Conservation (phyloP, 2,113 vertebrate genomes). For the Chrysochloris asiatica region DNA sequence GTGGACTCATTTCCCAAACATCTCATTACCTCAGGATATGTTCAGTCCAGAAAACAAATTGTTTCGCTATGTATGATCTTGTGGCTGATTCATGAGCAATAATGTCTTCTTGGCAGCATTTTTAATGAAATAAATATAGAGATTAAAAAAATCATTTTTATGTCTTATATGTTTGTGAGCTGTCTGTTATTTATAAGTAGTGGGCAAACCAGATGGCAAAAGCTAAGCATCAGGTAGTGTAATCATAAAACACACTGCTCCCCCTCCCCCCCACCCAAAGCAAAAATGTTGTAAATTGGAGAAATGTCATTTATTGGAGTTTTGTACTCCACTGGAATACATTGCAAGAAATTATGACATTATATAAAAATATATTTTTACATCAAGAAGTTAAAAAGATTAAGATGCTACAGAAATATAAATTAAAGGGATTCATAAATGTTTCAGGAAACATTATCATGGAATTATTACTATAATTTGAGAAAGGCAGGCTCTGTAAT, state of each 20-base stretch:
- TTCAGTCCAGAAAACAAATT: conserved; percentile 64
- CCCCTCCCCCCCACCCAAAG: neutral
- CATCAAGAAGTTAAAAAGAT: conserved; percentile 65
- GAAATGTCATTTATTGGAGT: conserved; percentile 61
- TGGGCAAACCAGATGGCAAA: conserved; percentile 79
- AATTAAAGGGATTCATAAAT: conserved; percentile 73
- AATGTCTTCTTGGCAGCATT: conserved; percentile 69
- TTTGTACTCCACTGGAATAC: conserved; percentile 52
- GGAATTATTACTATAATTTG: conserved; percentile 63
- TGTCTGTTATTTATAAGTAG: conserved; percentile 63
- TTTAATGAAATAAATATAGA: conserved; percentile 54
- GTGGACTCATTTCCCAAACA: neutral
- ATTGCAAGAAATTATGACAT: conserved; percentile 44
- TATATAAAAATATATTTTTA: conserved; percentile 53
- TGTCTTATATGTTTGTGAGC: conserved; percentile 69
- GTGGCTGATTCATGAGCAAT: conserved; percentile 73
- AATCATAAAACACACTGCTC: conserved; percentile 70
- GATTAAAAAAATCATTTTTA: conserved; percentile 80
- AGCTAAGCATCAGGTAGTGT: conserved; percentile 70
- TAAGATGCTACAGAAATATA: conserved; percentile 49
- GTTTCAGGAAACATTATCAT: conserved; percentile 58
- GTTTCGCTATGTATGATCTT: conserved; percentile 5
- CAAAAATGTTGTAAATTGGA: conserved; percentile 59
- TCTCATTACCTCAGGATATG: conserved; percentile 54
- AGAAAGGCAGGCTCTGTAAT: conserved; percentile 57